These are phyloP conservation scores for Bujurquina vittata DNA, from an alignment of 2,113 vertebrate species.

Conservation along the genomic window DNA sequence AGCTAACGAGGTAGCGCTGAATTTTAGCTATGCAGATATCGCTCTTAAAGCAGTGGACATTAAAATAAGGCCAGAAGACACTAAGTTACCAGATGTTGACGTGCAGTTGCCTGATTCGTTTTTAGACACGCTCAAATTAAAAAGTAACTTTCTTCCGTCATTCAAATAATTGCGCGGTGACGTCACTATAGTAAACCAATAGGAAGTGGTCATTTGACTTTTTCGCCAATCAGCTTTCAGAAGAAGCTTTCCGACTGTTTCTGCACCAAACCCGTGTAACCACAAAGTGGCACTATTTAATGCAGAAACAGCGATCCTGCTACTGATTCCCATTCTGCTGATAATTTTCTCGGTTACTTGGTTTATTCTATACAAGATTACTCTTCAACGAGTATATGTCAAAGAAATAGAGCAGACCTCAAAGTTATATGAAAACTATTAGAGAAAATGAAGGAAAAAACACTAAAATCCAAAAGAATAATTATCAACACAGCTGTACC, in stretches of 20 bases:
- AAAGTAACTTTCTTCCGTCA: neutral
- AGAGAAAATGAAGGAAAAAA: no score
- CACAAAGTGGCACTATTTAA: neutral
- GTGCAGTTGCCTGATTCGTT: neutral
- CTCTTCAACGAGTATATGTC: no score
- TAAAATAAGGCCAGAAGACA: neutral
- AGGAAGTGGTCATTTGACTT: neutral
- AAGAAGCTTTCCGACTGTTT: neutral
- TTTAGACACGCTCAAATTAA: fast-evolving
- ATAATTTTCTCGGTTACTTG: no score
- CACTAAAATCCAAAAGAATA: no score
- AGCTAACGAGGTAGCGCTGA: neutral
- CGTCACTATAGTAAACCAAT: neutral
- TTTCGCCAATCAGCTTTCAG: neutral
- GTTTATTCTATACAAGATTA: no score
- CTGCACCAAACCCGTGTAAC: neutral
- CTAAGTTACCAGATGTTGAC: neutral
- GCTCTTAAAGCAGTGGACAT: fast-evolving
- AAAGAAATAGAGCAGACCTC: no score
- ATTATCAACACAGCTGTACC: no score
- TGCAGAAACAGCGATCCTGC: neutral
- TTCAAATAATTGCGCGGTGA: conserved; percentile 35
- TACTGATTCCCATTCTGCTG: no score
- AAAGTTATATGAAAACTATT: no score
- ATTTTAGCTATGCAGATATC: neutral